Evolutionary conservation across 2,888 invertebrate species (phyloP).

Genomic region (Plusia festucae): DNA sequence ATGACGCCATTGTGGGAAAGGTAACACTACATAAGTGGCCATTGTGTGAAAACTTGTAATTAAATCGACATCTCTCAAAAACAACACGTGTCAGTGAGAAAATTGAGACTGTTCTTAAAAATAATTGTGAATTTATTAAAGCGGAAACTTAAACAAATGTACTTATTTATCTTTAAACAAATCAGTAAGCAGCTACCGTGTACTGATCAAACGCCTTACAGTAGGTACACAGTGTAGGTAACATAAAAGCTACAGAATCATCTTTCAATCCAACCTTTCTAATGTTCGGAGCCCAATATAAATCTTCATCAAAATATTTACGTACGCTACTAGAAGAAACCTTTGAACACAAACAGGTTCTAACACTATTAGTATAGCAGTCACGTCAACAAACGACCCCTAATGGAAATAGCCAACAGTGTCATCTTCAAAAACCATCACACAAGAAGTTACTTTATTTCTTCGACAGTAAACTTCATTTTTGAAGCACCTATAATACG

Average conservation of each 20-base stretch:
- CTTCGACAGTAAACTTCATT: slow-evolving; percentile 44
- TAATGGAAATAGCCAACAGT: slow-evolving; percentile 68
- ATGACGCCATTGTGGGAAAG: slow-evolving; percentile 53
- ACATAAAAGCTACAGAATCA: background rate
- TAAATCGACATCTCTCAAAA: slow-evolving; percentile 37
- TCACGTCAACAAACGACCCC: slow-evolving; percentile 81
- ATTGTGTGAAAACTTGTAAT: slow-evolving; percentile 45
- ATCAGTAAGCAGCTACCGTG: background rate
- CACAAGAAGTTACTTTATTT: slow-evolving; percentile 63
- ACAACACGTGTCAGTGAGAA: slow-evolving; percentile 24
- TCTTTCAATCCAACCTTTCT: slow-evolving; percentile 17
- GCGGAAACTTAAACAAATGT: background rate
- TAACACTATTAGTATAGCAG: slow-evolving; percentile 67
- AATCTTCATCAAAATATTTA: slow-evolving; percentile 40
- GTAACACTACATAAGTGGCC: slow-evolving; percentile 52
- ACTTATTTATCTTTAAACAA: background rate
- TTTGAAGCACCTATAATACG: slow-evolving; percentile 41
- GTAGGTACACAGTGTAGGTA: too few relatives aligned
- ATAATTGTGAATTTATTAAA: slow-evolving; percentile 2
- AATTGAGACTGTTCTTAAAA: background rate
- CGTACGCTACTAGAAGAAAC: slow-evolving; percentile 37
- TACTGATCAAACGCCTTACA: background rate
- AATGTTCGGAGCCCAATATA: slow-evolving; percentile 25
- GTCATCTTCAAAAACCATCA: slow-evolving; percentile 56
- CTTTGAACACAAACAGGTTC: slow-evolving; percentile 68